Base-by-base conservation (phyloP, 2,888 invertebrate species). In the Macropis europaea region DNA sequence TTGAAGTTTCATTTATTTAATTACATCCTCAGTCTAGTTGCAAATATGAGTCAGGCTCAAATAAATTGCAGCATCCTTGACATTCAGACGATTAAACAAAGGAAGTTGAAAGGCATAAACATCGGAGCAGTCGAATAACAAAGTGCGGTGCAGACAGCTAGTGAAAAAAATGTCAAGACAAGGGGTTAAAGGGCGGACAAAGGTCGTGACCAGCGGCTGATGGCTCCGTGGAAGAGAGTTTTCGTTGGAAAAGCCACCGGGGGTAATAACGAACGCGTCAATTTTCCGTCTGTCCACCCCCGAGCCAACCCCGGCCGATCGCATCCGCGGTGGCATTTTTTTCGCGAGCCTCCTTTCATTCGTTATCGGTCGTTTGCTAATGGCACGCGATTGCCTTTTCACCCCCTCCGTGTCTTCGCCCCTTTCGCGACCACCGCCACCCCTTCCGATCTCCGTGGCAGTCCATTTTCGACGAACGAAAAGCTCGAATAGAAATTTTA, bases 311-410 rank as follows among this genome's bases (percentile, higher is more conserved):
- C 43, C n/a, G 43, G n/a, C 6, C 22, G 19, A 24, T 11, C 19
- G 30, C 30, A 28, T 42, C 50, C 64, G 54, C 53, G 47, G 77
- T 71, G 74, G 42, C 78, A 79, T 72, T 79, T 76, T 77, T 79
- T 71, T 62, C 72, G 38, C 70, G 36, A 32, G 47, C 60, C 53
- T 79, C 79, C 81, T 81, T 81, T 81, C 81, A 76, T 76, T 81
- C 81, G 81, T 81, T 81, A 81, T 81, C 81, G 81, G 82, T 43
- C 68, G 81, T 59, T 81, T 81, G 74, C 81, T 84, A 85, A 85
- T 85, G 85, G 84, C 82, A 77, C 76, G 69, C 82, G 83, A 85
- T 85, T 83, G 83, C 84, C 81, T 82, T 76, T 70, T 52, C 67
- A 38, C 61, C 57, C 57, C 47, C 63, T 15, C 26, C 43, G 38